Conservation (phyloP, 92 coral and sea anemone species). For the Pocillopora grandis region DNA sequence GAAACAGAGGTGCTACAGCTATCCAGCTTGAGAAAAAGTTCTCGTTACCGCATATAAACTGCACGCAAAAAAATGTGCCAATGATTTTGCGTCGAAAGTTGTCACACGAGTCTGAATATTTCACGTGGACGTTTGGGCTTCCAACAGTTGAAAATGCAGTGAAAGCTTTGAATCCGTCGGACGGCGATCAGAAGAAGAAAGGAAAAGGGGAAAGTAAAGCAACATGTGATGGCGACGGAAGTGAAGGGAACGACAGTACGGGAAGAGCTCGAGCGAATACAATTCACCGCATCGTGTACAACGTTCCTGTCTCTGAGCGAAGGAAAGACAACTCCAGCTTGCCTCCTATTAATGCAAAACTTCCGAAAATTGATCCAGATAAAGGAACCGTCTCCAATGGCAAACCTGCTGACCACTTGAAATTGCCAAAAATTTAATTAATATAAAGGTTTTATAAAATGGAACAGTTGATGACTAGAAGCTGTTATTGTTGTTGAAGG, state of each 20-base stretch:
- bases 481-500: background rate
- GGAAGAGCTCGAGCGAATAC: conserved; percentile 25
- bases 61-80: conserved; percentile 72
- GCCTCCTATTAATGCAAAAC: conserved; percentile 16
- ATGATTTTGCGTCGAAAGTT: conserved; percentile 61
- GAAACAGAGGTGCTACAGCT: conserved; percentile 54
- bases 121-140: conserved; percentile 82
- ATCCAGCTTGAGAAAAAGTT: conserved; percentile 67
- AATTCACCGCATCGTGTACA: conserved; percentile 19
- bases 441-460: background rate
- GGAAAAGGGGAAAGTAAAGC: conserved; percentile 27
- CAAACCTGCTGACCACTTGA: background rate
- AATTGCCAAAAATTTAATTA: conserved; percentile 23
- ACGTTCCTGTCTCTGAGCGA: conserved; percentile 26
- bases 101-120: conserved; percentile 81
- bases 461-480: background rate
- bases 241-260: background rate
- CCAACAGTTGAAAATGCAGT: conserved; percentile 51
- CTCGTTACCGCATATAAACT: conserved; percentile 62
- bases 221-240: background rate
- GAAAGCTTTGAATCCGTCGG: conserved; percentile 14
- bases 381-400: background rate
- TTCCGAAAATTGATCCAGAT: background rate
- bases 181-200: conserved; percentile 7
- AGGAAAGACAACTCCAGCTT: conserved; percentile 5